A percentile compares a stretch with the other conserved stretches of the same genome.
phyloP scores from a whole-genome alignment of 2,797 vertebrate species.

The Orestias chungarensis region DNA sequence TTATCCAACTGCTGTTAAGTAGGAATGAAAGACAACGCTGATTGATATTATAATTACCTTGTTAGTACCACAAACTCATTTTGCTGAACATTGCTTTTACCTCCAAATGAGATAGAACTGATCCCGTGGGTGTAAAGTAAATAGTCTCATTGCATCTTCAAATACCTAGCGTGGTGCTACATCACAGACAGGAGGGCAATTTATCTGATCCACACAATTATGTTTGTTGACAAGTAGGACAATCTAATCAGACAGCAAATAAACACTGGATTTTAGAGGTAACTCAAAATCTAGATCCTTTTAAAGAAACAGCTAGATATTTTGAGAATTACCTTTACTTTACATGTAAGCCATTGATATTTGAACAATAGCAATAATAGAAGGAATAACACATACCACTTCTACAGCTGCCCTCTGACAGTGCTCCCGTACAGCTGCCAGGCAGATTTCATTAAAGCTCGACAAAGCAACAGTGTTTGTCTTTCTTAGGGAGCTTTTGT shows the following conservation, averaged over 20 bases:
- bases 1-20: neutral
- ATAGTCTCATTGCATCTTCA: constrained; percentile 1
- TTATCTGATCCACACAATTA: constrained; percentile 25
- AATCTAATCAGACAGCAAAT: neutral
- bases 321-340: neutral
- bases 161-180: neutral
- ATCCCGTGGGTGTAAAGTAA: constrained; percentile 1
- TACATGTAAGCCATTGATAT: neutral
- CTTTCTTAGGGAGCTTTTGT: constrained; percentile 3
- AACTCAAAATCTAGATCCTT: neutral
- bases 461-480: neutral
- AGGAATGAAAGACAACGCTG: constrained; percentile 13
- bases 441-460: constrained; percentile 1
- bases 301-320: neutral
- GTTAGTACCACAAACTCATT: constrained; percentile 44
- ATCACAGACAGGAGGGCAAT: constrained; percentile 28
- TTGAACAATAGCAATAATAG: neutral
- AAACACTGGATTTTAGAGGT: neutral
- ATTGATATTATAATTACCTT: constrained; percentile 48
- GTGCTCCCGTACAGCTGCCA: neutral
- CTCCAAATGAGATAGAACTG: constrained; percentile 12
- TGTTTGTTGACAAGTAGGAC: constrained; percentile 9
- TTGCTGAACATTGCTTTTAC: constrained; percentile 39
- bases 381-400: neutral
- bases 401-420: neutral